Evolutionary conservation across 2,113 vertebrate genomes (phyloP), one percentile per base, ranked within the genome.

Genomic region (Misgurnus mizolepis): DNA sequence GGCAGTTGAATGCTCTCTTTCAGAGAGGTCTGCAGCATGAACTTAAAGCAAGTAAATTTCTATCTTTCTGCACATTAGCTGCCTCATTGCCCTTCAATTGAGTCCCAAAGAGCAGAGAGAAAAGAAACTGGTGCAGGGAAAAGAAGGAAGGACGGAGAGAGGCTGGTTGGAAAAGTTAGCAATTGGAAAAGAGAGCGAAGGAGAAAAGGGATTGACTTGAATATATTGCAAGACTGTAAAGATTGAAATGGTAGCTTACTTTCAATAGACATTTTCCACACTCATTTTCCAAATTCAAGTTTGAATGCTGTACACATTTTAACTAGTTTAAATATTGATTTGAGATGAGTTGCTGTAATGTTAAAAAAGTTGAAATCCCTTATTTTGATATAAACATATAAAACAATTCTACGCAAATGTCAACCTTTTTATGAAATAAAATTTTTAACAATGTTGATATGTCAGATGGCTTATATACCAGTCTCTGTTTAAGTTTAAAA

Each of bases 1-100:
- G 82, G 76, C 91, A 79, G 69, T 94, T 98, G 96, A 99, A 97
- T 95, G 94, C 89, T 93, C 92, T 91, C 95, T 94, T 94, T 95
- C 76, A 94, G 91, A 83, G 90, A 91, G 84, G 85, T 86, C 89
- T 93, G 92, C 94, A 91, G 93, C 94, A 96, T 96, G 95, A 97
- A 98, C 96, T 96, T 97, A 98, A 97, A 96, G 96, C 95, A 95
- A 98, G 96, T 97, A 96, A 95, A 98, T 98, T 97, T 98, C 98
- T 96, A 95, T 98, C 96, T 97, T 96, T 96, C 95, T 95, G 91
- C 93, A 66, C 93, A 95, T 99, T 98, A 97, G 95, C 95, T 96
- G 96, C 96, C 95, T 98, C 97, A 98, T 95, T 98, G 96, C 95
- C 92, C 95, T 95, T 98, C 95, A 98, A 98, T 99, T 93, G 93